Evolutionary conservation across 2,113 vertebrate genomes (phyloP).

Genomic region (Podarcis cretensis): DNA sequence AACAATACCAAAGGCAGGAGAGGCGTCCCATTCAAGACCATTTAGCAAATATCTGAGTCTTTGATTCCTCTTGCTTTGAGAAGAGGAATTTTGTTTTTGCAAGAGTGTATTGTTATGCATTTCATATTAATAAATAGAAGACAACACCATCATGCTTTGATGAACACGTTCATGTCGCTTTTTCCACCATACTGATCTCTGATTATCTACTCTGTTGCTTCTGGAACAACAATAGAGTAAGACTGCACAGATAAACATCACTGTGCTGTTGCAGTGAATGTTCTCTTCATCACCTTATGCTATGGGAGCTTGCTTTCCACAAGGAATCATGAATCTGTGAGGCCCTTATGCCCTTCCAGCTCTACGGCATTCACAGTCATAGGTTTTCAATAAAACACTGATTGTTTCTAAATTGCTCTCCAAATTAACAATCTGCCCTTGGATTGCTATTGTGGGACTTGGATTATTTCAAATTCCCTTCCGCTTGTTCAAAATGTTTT

Average conservation of each 20-base stretch:
- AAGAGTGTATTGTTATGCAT: not conserved
- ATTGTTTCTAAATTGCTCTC: constrained; percentile 60
- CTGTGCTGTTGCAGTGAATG: constrained; percentile 20
- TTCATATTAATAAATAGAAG: not conserved
- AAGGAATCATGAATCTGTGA: constrained; percentile 51
- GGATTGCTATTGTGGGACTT: constrained; percentile 50
- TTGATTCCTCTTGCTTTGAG: not conserved
- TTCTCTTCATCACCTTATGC: constrained; percentile 22
- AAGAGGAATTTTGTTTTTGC: not conserved
- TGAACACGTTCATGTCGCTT: not conserved
- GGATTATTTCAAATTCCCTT: constrained; percentile 39
- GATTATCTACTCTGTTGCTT: constrained; percentile 35
- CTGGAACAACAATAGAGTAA: not conserved
- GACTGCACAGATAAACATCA: constrained; percentile 20
- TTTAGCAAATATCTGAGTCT: not conserved
- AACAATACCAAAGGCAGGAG: not conserved
- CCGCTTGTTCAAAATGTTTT: constrained; percentile 43
- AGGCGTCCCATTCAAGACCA: not conserved
- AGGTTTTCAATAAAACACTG: constrained; percentile 44
- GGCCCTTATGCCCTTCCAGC: constrained; percentile 29
- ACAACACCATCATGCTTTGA: not conserved
- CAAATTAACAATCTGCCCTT: constrained; percentile 45
- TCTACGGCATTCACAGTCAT: constrained; percentile 45
- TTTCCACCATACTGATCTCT: not conserved
- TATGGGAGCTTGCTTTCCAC: not conserved